phyloP scores from a whole-genome alignment of 2,888 invertebrate genomes.

The Morinoia aosen region DNA sequence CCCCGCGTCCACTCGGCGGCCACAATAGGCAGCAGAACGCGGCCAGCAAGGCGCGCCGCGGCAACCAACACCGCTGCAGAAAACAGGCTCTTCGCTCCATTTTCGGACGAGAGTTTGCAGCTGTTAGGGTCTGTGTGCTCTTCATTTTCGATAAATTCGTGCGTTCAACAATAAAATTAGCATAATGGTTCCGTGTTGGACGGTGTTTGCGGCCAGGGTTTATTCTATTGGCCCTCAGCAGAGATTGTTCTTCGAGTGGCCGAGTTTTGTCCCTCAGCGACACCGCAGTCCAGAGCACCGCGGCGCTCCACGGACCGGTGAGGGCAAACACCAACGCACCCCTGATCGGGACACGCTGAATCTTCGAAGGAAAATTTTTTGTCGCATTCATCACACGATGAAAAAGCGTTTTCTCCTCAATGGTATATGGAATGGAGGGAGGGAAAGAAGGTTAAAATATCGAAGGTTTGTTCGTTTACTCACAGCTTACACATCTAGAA shows the following conservation, averaged over 20 bases:
- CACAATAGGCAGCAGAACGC: not conserved
- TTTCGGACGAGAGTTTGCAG: not conserved
- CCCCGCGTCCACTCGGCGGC: not conserved
- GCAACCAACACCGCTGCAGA: not conserved
- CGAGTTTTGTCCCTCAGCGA: not conserved
- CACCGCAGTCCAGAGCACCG: not conserved
- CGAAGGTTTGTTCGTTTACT: too few species aligned
- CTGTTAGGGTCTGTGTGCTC: not conserved
- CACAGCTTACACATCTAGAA: too few species aligned
- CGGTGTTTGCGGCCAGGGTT: not conserved
- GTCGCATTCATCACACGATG: too few species aligned
- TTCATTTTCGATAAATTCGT: constrained; percentile 27
- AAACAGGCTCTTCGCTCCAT: not conserved
- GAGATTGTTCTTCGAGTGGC: constrained; percentile 1
- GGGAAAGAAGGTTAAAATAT: too few species aligned
- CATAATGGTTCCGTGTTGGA: not conserved
- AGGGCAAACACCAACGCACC: not conserved
- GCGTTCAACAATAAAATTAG: constrained; percentile 14
- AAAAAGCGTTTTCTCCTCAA: too few species aligned
- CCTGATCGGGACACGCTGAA: too few species aligned
- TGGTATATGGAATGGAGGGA: too few species aligned
- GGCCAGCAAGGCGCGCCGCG: not conserved
- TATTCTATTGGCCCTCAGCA: not conserved
- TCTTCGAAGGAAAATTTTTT: too few species aligned
- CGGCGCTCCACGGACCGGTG: not conserved